Percentiles rank a stretch among this genome's conserved stretches.
These are phyloP conservation scores for Adineta ricciae DNA, from an alignment of 2,888 invertebrate genomes.

Conservation along the genomic window DNA sequence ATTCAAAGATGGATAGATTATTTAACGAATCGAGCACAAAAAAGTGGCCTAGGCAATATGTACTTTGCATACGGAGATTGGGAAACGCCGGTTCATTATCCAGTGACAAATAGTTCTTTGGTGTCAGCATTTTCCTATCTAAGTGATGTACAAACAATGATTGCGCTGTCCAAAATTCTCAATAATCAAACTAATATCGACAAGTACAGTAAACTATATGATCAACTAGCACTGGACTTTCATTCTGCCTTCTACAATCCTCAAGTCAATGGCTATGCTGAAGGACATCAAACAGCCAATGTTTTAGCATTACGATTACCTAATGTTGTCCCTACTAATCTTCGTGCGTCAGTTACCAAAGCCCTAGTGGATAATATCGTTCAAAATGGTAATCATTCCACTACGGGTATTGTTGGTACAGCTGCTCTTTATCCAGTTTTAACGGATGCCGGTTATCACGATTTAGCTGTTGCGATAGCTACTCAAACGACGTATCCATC, in stretches of 20 bases:
- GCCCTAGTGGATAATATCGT: neutral
- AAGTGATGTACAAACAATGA: slow-evolving; percentile 8
- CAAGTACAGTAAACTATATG: slow-evolving; percentile 4
- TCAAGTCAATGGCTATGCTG: neutral
- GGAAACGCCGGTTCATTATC: slow-evolving; percentile 7
- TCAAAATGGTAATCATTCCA: neutral
- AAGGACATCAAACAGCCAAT: slow-evolving; percentile 12
- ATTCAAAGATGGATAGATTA: neutral
- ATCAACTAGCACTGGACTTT: neutral
- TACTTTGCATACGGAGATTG: slow-evolving; percentile 14
- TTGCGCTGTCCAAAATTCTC: neutral
- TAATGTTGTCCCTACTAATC: slow-evolving; percentile 1
- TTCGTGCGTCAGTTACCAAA: neutral
- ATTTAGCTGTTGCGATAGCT: neutral
- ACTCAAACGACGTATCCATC: slow-evolving; percentile 15
- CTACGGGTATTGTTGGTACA: neutral
- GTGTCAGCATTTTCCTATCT: slow-evolving; percentile 15
- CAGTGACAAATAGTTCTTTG: slow-evolving; percentile 1
- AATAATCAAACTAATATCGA: neutral
- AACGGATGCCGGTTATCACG: neutral
- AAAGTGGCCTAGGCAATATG: neutral
- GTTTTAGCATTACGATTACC: neutral
- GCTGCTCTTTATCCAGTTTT: neutral
- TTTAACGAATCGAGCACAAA: neutral
- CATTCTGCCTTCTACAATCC: neutral